These are phyloP conservation scores for Perdita meconis DNA, from an alignment of 2,888 invertebrate genomes.

Conservation along the genomic window DNA sequence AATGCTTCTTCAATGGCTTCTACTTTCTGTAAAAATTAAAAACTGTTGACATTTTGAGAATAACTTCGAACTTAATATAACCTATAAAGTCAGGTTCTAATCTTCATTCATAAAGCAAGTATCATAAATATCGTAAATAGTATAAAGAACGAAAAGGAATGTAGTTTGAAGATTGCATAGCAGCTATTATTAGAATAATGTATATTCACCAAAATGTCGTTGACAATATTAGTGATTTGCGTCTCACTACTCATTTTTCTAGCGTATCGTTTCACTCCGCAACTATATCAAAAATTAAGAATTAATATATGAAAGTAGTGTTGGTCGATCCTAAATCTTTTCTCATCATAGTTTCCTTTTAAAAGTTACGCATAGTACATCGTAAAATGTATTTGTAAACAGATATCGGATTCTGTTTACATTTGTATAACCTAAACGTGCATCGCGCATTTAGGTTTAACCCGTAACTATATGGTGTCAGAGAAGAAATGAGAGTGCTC, in stretches of 20 bases:
- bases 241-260: slow-evolving; percentile 86
- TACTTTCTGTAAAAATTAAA: slow-evolving; percentile 87
- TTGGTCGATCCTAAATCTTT: not conserved
- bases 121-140: no score
- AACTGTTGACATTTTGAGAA: not conserved
- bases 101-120: no score
- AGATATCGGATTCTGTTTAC: slow-evolving; percentile 36
- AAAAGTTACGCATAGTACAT: not conserved
- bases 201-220: slow-evolving; percentile 87
- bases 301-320: not conserved
- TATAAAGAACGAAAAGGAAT: no score
- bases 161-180: no score
- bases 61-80: not conserved
- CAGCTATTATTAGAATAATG: not conserved
- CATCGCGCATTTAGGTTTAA: no score
- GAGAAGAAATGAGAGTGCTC: no score
- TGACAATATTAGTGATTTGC: slow-evolving; percentile 88
- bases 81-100: not conserved
- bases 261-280: not conserved
- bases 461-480: no score
- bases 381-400: slow-evolving; percentile 6
- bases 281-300: not conserved
- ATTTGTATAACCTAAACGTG: slow-evolving; percentile 36
- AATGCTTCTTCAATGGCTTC: slow-evolving; percentile 95
- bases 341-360: slow-evolving; percentile 18